phyloP scores from a whole-genome alignment of 1,140 invertebrate species.

The Caenorhabditis tropicalis region DNA sequence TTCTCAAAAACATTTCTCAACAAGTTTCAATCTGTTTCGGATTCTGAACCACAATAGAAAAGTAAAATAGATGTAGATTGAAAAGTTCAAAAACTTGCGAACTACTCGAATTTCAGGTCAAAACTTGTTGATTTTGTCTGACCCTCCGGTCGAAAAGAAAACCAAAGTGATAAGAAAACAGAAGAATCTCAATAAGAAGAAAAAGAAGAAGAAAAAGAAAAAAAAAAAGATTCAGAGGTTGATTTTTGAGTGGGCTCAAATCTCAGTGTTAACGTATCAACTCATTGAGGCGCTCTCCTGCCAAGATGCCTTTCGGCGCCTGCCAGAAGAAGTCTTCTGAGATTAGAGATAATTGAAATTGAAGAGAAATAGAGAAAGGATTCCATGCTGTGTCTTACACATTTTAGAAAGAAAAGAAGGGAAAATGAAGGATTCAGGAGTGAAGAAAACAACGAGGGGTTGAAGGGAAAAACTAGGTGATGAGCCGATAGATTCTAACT shows the following conservation, averaged over 20 bases:
- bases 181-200: neutral
- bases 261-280: constrained; percentile 41
- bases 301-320: constrained; percentile 23
- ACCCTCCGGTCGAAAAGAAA: neutral
- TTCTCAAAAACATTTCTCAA: too few relatives aligned
- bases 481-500: constrained; percentile 14
- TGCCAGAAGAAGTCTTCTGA: neutral
- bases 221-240: neutral
- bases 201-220: constrained; percentile 9
- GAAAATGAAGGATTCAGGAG: neutral
- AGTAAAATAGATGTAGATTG: too few relatives aligned
- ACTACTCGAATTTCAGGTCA: constrained; percentile 36
- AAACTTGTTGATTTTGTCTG: constrained; percentile 7
- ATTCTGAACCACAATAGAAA: too few relatives aligned
- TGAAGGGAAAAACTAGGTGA: constrained; percentile 13
- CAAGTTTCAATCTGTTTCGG: too few relatives aligned
- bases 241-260: constrained; percentile 34
- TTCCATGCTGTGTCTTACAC: constrained; percentile 37
- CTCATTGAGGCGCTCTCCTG: neutral
- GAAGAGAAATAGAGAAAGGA: neutral
- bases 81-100: neutral
- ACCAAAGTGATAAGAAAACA: constrained; percentile 10
- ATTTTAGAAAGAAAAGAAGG: neutral
- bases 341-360: neutral
- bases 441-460: neutral